Evolutionary conservation across 2,113 vertebrate genomes (phyloP), one percentile per base, ranked within the genome.

Genomic region (Heterochromis multidens): DNA sequence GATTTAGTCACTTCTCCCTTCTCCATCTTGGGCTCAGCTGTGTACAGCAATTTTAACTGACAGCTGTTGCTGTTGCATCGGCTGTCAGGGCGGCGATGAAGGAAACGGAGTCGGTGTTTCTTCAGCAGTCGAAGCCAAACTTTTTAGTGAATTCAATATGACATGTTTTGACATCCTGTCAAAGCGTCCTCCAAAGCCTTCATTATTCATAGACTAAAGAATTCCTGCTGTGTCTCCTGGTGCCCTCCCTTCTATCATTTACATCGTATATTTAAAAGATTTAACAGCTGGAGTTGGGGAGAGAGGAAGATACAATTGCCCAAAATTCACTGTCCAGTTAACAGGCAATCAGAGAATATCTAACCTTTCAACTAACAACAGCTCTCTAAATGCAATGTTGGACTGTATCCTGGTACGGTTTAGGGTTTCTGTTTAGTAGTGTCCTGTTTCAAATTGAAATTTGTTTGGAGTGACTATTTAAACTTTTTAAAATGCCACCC

Each of bases 121-220:
- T 76, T 23, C 58, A 4, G 77, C 77, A 49, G 85, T 27, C 23
- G 5, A 29, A 85, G 70, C 2, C 40, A 56, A 83, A 79, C 46
- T 85, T 83, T 31, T 54, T 3, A 57, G 46, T 11, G 57, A 79
- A 77, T 79, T 80, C 21, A 79, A 23, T 80, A 49, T 86, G 74
- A 79, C 59, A 27, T 84, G 79, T 88, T 92, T 77, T 87, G 88
- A 90, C 86, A 25, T 37, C 17, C 60, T 52, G 76, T 79, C 85
- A 82, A 52, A 63, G 46, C 11, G 2, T 35, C 57, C 60, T 72
- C 52, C 63, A 46, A 40, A 58, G 46, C 10, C 37, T 88, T 6
- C 63, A 84, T 88, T 82, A 90, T 92, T 87, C 61, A 88, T 77
- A 6, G 61, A 59, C 59, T 4, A 7, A 43, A 54, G 59, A 14